A percentile compares a stretch with the other conserved stretches of the same genome.
Conservation (phyloP, 2,797 vertebrate genomes). For the Halcyon chelicuti region DNA sequence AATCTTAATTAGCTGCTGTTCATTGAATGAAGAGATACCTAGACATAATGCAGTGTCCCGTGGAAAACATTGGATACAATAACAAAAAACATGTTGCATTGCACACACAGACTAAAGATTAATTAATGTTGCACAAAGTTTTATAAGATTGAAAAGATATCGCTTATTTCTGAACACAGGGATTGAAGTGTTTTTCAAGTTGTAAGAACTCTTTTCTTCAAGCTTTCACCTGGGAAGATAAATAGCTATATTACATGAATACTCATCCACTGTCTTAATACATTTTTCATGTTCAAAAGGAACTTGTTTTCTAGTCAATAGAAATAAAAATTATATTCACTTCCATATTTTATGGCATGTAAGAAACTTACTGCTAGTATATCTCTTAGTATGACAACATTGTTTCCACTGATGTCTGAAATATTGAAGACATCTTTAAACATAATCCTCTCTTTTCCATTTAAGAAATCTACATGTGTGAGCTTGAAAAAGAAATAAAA, state of each 20-base stretch:
- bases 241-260: neutral
- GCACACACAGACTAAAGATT: fast-evolving
- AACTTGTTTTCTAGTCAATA: neutral
- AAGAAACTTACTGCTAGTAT: neutral
- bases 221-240: neutral
- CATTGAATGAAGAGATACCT: neutral
- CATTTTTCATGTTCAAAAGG: neutral
- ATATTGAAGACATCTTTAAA: neutral
- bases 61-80: neutral
- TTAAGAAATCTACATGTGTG: neutral
- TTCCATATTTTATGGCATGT: neutral
- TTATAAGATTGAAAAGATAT: neutral
- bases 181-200: neutral
- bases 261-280: neutral
- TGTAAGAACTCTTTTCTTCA: neutral
- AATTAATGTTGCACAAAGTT: neutral
- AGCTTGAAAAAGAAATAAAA: neutral
- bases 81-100: neutral
- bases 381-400: neutral
- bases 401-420: neutral
- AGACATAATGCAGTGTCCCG: neutral
- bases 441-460: neutral
- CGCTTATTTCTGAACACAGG: neutral
- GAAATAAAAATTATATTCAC: neutral
- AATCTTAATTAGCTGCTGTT: neutral